These are phyloP conservation scores for Crematogaster levior DNA, from an alignment of 2,888 invertebrate species.

Conservation along the genomic window DNA sequence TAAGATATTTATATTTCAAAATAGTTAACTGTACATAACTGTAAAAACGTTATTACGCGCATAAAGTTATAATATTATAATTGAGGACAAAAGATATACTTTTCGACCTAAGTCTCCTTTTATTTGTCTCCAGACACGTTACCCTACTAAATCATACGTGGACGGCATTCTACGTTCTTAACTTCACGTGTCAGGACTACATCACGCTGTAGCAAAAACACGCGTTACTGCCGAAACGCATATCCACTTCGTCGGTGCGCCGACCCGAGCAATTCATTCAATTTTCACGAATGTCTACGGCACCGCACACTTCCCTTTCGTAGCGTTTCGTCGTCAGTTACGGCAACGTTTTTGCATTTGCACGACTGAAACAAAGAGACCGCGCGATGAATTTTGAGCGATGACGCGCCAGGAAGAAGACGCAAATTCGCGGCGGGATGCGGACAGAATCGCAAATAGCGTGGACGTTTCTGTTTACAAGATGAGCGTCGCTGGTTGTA, in stretches of 20 bases:
- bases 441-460: slow-evolving; percentile 61
- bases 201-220: slow-evolving; percentile 39
- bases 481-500: slow-evolving; percentile 82
- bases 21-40: neutral
- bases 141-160: slow-evolving; percentile 35
- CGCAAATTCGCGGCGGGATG: slow-evolving; percentile 45
- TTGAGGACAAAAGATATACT: neutral
- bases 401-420: slow-evolving; percentile 56
- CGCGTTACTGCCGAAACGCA: slow-evolving; percentile 43
- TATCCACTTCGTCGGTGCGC: slow-evolving; percentile 36
- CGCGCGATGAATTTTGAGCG: slow-evolving; percentile 65
- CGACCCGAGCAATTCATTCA: slow-evolving; percentile 47
- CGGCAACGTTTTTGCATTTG: slow-evolving; percentile 43
- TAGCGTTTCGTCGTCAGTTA: slow-evolving; percentile 42
- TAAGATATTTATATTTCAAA: neutral
- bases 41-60: neutral
- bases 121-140: slow-evolving; percentile 15
- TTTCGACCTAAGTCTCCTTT: slow-evolving; percentile 13
- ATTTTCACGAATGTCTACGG: slow-evolving; percentile 51
- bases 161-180: slow-evolving; percentile 19
- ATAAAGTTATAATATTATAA: neutral
- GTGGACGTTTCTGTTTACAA: slow-evolving; percentile 75
- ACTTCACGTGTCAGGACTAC: slow-evolving; percentile 40
- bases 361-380: slow-evolving; percentile 56
- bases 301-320: slow-evolving; percentile 16